Evolutionary conservation across 2,113 vertebrate species (phyloP), one percentile per base, ranked within the genome.

Genomic region (Siphamia tubifer): DNA sequence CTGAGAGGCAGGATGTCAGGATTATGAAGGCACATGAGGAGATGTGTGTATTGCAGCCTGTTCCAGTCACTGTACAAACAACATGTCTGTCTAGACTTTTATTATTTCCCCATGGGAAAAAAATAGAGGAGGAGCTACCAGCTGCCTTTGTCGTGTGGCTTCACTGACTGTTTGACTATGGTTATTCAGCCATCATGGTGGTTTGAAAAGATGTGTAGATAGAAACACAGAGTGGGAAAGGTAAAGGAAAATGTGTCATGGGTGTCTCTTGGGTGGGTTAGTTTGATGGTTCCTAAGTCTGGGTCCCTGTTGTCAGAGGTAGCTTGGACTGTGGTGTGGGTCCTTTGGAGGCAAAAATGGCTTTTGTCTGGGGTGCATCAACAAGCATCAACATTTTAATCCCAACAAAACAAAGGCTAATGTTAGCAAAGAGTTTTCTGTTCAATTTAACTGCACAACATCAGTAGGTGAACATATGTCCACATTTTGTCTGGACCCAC

Each of bases 81-180:
- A 58, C 15, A 2, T 54, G 57, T 39, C 48, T 40, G 58, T 67
- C 49, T 71, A 27, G 45, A 71, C 65, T 47, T 62, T 28, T 1
- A 32, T 63, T 63, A 15, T 62, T 21, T 40, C 1, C 0, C 4
- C 34, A 27, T 21, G 12, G 11, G n/a, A n/a, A 49, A 35, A 15
- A 2, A 11, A 45, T n/a, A 42, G 20, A 39, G 23, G 24, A 48
- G 20, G 8, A 36, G 48, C 13, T 34, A 45, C 12, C 31, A 23
- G 42, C 17, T 13, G 13, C 56, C 32, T 19, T 48, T 75, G 17
- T 71, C 13, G 44, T 28, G 61, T 48, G 54, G 64, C 24, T 66
- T 45, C 12, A 19, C 11, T 38, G 44, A 54, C 35, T 61, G n/a
- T 20, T 34, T 64, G 15, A n/a, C n/a, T n/a, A n/a, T 27, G 16